A percentile compares a stretch with the other conserved stretches of the same genome.
phyloP scores from a whole-genome alignment of 2,888 invertebrate species.

The Drosophila recens region DNA sequence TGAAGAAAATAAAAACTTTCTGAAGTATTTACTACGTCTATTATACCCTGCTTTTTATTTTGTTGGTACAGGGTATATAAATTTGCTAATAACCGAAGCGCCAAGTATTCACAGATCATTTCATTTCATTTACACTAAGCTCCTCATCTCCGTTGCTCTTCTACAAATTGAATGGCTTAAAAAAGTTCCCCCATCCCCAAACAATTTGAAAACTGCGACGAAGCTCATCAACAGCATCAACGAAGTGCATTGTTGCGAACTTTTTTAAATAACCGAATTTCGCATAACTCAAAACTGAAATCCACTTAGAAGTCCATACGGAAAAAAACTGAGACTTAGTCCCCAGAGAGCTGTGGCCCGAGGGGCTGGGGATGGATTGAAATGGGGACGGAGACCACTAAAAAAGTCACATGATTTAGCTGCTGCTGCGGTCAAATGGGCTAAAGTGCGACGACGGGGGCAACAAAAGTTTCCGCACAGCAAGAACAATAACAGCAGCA shows the following conservation, averaged over 20 bases:
- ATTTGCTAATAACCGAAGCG: conserved; percentile 3
- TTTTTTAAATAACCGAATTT: conserved; percentile 71
- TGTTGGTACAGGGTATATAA: neutral
- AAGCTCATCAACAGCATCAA: conserved; percentile 52
- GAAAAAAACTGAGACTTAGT: conserved; percentile 25
- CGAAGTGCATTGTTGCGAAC: conserved; percentile 73
- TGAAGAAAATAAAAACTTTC: no score
- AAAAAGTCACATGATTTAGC: conserved; percentile 78
- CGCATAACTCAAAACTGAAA: conserved; percentile 73
- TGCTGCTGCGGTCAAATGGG: conserved; percentile 67
- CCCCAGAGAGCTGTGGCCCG: neutral
- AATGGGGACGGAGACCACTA: conserved; percentile 45
- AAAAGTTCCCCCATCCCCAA: conserved; percentile 25
- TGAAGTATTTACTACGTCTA: neutral
- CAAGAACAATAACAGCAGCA: conserved; percentile 56
- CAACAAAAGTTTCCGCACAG: conserved; percentile 68
- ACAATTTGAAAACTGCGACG: conserved; percentile 58
- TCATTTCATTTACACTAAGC: conserved; percentile 27
- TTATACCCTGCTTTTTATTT: neutral
- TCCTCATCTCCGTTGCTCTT: neutral
- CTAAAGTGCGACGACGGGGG: conserved; percentile 54
- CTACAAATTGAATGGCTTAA: conserved; percentile 31
- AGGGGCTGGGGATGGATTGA: conserved; percentile 1
- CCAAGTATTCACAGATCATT: conserved; percentile 11
- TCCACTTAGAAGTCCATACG: conserved; percentile 56